These are phyloP conservation scores for Equus quagga DNA, from an alignment of 2,113 vertebrate genomes.

Conservation along the genomic window DNA sequence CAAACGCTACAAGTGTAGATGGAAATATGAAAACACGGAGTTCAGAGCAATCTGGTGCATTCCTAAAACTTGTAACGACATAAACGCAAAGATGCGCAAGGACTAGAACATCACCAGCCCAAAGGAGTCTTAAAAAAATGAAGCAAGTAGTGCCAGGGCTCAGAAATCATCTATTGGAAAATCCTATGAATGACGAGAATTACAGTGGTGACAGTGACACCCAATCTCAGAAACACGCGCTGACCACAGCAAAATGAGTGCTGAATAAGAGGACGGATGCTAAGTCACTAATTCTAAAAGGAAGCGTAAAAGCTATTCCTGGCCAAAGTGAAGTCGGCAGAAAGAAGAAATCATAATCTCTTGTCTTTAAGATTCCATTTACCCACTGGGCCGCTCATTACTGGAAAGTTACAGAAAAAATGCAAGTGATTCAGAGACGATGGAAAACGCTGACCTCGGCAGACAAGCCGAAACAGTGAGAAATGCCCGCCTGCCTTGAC, in stretches of 20 bases:
- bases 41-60: accelerated
- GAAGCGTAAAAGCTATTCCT: background rate
- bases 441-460: background rate
- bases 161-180: accelerated
- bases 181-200: no score
- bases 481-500: accelerated
- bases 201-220: no score
- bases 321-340: background rate
- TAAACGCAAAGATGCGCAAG: accelerated
- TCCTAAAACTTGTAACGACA: accelerated
- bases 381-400: background rate
- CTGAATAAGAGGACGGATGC: accelerated
- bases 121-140: accelerated
- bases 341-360: background rate
- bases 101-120: accelerated
- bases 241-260: accelerated
- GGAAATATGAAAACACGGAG: accelerated
- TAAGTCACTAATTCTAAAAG: accelerated
- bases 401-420: background rate
- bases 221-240: accelerated
- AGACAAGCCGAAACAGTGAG: accelerated
- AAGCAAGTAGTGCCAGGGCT: accelerated
- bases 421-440: background rate
- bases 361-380: background rate
- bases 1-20: accelerated